These are phyloP conservation scores for Carassius gibelio DNA, from an alignment of 2,113 vertebrate species.

Conservation along the genomic window DNA sequence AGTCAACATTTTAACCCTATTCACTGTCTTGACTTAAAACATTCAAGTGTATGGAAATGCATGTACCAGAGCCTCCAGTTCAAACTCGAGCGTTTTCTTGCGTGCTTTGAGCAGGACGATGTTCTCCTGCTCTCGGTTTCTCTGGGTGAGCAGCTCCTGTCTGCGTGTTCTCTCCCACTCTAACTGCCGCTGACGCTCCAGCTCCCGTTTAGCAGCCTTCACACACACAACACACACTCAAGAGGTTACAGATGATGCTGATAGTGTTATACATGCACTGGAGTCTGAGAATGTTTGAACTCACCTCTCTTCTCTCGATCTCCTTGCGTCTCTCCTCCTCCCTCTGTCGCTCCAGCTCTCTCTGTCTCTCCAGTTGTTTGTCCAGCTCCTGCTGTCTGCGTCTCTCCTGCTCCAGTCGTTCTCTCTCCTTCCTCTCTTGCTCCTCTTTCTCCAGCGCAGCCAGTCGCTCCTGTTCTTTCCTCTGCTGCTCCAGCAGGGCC, in stretches of 20 bases:
- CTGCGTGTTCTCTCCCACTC: conserved; percentile 96
- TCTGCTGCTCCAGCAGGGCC: conserved; percentile 92
- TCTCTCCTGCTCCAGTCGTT: conserved; percentile 91
- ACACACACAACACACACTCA: conserved; percentile 16
- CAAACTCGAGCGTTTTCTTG: conserved; percentile 97
- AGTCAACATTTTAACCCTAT: not conserved
- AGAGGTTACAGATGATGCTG: not conserved
- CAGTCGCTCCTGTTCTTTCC: conserved; percentile 93
- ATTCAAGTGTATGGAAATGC: not conserved
- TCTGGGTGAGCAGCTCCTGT: conserved; percentile 93
- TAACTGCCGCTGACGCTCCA: conserved; percentile 92
- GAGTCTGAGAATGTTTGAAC: not conserved
- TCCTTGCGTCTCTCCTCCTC: conserved; percentile 56
- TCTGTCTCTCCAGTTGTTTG: conserved; percentile 87
- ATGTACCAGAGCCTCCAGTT: conserved; percentile 92
- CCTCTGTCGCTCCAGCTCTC: conserved; percentile 52
- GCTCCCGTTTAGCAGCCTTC: conserved; percentile 92
- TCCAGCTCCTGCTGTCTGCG: conserved; percentile 90
- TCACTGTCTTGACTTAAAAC: not conserved
- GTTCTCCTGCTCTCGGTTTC: conserved; percentile 95
- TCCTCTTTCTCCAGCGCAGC: conserved; percentile 90
- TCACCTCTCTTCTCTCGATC: conserved; percentile 54
- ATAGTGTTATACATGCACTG: not conserved
- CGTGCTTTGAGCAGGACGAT: conserved; percentile 94
- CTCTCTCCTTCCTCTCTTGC: conserved; percentile 90